A percentile compares a stretch with the other conserved stretches of the same genome.
phyloP scores from a whole-genome alignment of 2,888 invertebrate species.

The Bombylius major region DNA sequence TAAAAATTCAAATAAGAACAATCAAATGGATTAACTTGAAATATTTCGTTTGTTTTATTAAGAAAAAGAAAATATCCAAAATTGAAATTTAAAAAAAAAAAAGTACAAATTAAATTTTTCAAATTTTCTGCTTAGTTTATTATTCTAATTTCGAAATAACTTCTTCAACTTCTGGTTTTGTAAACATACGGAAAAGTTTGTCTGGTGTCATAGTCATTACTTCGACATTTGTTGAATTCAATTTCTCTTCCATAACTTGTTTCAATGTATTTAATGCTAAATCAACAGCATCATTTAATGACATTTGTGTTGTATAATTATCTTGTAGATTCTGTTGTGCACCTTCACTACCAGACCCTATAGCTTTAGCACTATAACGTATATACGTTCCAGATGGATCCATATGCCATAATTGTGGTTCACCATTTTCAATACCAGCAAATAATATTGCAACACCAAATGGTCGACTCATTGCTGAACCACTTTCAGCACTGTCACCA shows the following conservation, averaged over 20 bases:
- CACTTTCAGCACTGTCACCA: conserved; percentile 95
- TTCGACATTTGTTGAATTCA: conserved; percentile 94
- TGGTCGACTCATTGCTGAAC: conserved; percentile 89
- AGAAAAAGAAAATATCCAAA: too few relatives aligned
- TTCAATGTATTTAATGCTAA: conserved; percentile 86
- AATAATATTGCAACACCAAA: conserved; percentile 98
- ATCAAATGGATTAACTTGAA: too few relatives aligned
- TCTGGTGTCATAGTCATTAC: conserved; percentile 85
- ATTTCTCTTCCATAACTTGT: conserved; percentile 99
- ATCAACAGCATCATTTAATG: conserved; percentile 83
- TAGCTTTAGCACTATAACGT: conserved; percentile 96
- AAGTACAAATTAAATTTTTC: background rate
- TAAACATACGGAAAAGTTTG: conserved; percentile 77
- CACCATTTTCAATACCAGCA: conserved; percentile 82
- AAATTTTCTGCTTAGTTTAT: conserved; percentile 13
- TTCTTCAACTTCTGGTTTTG: conserved; percentile 81
- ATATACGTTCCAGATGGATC: conserved; percentile 99
- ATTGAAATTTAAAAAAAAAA: background rate
- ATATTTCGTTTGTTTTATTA: too few relatives aligned
- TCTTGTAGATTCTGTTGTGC: conserved; percentile 88
- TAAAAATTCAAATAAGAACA: too few relatives aligned
- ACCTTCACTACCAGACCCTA: conserved; percentile 98
- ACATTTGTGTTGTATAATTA: conserved; percentile 74
- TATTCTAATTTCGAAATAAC: conserved; percentile 66
- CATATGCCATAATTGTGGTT: conserved; percentile 94